A percentile compares a stretch with the other conserved stretches of the same genome.
Evolutionary conservation across 1,140 invertebrate species (phyloP).

Genomic region (Cephus cinctus): DNA sequence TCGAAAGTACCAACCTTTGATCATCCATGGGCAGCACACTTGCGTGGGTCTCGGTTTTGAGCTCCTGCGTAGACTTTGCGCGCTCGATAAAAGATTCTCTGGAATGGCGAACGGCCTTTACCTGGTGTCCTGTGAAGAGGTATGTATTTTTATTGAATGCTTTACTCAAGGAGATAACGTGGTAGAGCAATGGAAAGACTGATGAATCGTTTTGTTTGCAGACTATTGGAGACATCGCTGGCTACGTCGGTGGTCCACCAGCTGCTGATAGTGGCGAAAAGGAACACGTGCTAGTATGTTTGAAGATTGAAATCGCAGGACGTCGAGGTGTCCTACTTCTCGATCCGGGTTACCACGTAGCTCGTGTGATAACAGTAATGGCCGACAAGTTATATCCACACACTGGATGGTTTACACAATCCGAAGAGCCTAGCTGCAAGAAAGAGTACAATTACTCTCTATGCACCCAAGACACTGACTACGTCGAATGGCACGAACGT

Average conservation of each 20-base stretch:
- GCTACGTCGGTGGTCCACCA: slow-evolving; percentile 63
- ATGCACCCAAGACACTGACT: slow-evolving; percentile 64
- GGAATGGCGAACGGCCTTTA: slow-evolving; percentile 66
- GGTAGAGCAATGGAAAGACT: background rate
- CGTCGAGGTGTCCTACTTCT: slow-evolving; percentile 75
- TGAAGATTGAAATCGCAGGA: slow-evolving; percentile 71
- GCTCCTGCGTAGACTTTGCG: slow-evolving; percentile 63
- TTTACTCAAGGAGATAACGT: no score
- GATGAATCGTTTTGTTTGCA: slow-evolving; percentile 18
- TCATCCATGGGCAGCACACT: slow-evolving; percentile 75
- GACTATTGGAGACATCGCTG: slow-evolving; percentile 66
- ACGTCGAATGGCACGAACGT: slow-evolving; percentile 80
- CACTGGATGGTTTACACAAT: slow-evolving; percentile 83
- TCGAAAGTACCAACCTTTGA: slow-evolving; percentile 73
- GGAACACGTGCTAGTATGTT: slow-evolving; percentile 84
- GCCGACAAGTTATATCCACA: slow-evolving; percentile 80
- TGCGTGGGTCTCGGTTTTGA: slow-evolving; percentile 86
- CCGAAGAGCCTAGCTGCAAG: slow-evolving; percentile 67
- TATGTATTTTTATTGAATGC: no score
- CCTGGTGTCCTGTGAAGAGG: slow-evolving; percentile 86
- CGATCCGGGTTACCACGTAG: slow-evolving; percentile 89
- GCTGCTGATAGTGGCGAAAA: slow-evolving; percentile 72
- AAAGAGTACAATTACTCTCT: slow-evolving; percentile 82
- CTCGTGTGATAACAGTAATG: slow-evolving; percentile 84
- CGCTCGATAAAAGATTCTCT: slow-evolving; percentile 62